Conservation (phyloP, 2,113 vertebrate genomes). For the Trematocara variabile region DNA sequence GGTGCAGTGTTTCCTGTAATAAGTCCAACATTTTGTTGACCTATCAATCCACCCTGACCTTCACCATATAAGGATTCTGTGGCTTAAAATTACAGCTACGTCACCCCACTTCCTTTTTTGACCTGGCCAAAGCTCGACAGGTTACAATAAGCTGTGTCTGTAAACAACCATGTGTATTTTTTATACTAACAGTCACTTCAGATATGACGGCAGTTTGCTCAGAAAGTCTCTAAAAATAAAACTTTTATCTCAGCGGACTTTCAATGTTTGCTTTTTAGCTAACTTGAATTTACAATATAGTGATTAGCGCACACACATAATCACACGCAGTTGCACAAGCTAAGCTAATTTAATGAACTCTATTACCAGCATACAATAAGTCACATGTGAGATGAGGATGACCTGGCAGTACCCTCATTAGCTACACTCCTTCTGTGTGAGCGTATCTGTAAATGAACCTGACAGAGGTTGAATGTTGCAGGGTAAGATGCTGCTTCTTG, state of each 20-base stretch:
- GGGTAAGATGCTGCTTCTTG: conserved; percentile 25
- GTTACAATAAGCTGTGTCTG: neutral
- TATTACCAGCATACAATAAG: neutral
- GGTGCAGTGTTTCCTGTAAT: neutral
- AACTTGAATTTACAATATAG: neutral
- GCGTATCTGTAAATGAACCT: neutral
- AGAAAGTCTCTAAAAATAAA: neutral
- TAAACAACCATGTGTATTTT: neutral
- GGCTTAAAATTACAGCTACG: neutral
- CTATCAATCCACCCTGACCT: neutral
- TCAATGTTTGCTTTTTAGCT: neutral
- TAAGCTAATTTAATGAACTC: conserved; percentile 34
- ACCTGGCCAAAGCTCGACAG: accelerated
- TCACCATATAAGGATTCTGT: neutral
- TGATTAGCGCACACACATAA: neutral
- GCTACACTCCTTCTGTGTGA: neutral
- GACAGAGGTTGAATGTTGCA: conserved; percentile 33
- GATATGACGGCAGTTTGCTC: neutral
- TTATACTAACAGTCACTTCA: neutral
- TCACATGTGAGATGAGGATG: conserved; percentile 1
- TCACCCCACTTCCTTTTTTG: neutral
- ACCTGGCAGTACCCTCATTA: conserved; percentile 10
- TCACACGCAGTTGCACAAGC: neutral
- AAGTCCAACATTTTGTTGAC: neutral
- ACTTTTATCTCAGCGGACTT: neutral